Evolutionary conservation across 2,888 invertebrate genomes (phyloP), one percentile per base, ranked within the genome.

Genomic region (Watsonalla cultraria): DNA sequence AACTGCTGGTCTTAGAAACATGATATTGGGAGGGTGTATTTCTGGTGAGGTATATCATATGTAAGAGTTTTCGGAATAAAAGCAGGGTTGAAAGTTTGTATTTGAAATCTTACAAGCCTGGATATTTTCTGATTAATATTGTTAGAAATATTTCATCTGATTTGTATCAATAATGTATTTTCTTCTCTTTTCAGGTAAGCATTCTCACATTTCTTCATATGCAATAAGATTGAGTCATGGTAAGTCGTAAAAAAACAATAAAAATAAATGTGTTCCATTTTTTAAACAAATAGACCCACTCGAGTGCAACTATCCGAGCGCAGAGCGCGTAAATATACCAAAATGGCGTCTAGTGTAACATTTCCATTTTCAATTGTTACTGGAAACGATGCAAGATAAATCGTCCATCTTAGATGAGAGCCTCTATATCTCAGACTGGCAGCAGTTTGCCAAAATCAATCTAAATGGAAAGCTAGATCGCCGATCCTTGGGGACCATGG

Each of bases 361-460:
- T 61, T 42, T 60, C 61, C 59, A 59, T 61, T 61, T 60, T 51
- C 61, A 51, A 46, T 51, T 46, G 46, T 51, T 51, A 11, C 48
- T 47, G 14, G 51, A 37, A 51, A 51, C 46, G 51, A 14, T 71
- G 65, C 65, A 75, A 84, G 80, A 86, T 82, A 83, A 84, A 86
- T 86, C 72, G 82, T 67, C 70, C 67, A 75, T 81, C 84, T 84
- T 75, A 80, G 78, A 78, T 70, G 78, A 78, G 74, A 82, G 77
- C 75, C 70, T 62, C 66, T 69, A 69, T 69, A 71, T 71, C 66
- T 70, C 62, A 59, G 59, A 59, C 68, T 74, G 78, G 77, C 76
- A 78, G 74, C 76, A 76, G 78, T 81, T 78, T 72, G 74, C 78
- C 84, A 82, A 78, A 84, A 86, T 85, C 84, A 84, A 84, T 86